A percentile compares a stretch with the other conserved stretches of the same genome.
Conservation (phyloP, 2,113 vertebrate species). For the Pseudorectes ferrugineus region DNA sequence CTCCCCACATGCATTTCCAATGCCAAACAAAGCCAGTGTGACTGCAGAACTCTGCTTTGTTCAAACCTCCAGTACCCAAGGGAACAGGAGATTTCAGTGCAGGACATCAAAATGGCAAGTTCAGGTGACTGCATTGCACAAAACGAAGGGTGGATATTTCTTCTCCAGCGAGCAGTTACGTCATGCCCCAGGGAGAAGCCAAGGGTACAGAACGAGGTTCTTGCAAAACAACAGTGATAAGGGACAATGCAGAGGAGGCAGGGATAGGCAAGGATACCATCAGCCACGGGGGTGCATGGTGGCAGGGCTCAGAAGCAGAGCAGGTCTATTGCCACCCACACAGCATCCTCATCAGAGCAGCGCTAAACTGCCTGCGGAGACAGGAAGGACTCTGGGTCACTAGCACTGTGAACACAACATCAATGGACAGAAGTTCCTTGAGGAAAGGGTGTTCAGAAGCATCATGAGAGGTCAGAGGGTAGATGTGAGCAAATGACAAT, state of each 20-base stretch:
- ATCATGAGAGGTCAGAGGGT: background rate
- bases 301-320: background rate
- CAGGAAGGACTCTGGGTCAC: background rate
- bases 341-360: background rate
- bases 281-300: accelerated
- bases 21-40: background rate
- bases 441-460: background rate
- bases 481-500: background rate
- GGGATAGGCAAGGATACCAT: background rate
- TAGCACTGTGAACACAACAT: background rate
- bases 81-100: background rate
- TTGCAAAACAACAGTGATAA: background rate
- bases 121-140: background rate
- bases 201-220: background rate
- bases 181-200: background rate
- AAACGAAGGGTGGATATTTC: background rate
- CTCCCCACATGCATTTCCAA: background rate
- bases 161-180: background rate
- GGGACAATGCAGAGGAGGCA: background rate
- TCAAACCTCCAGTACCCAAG: background rate
- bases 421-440: background rate
- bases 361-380: background rate
- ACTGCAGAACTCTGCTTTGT: background rate
- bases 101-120: background rate
- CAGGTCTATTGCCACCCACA: background rate